These are phyloP conservation scores for Leptinotarsa peninsularis DNA, from an alignment of 2,888 invertebrate species.

Conservation along the genomic window DNA sequence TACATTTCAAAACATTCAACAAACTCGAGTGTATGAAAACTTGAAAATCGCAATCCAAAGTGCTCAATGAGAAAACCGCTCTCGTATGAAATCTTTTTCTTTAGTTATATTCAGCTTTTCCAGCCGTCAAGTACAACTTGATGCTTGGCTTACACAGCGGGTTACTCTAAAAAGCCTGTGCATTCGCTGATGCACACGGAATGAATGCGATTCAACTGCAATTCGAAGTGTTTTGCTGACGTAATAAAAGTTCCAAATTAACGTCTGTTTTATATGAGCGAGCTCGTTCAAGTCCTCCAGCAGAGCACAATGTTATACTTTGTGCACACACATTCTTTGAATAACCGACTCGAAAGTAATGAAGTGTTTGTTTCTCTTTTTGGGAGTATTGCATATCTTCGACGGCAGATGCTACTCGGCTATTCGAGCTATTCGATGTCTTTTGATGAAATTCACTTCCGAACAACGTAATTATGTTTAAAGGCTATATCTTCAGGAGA, in stretches of 20 bases:
- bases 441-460: not conserved
- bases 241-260: conserved; percentile 47
- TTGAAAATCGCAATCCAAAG: not conserved
- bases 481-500: not conserved
- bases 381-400: not conserved
- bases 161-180: not conserved
- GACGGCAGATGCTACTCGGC: not conserved
- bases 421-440: not conserved
- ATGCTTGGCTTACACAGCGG: not conserved
- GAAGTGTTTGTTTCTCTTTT: conserved; percentile 17
- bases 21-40: not conserved
- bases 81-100: not conserved
- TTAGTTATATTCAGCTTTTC: not conserved
- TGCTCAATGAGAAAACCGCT: not conserved
- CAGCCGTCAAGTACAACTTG: conserved; percentile 7
- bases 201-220: conserved; percentile 41
- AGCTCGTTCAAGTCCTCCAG: conserved; percentile 21
- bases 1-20: not conserved
- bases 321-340: conserved; percentile 25
- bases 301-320: conserved; percentile 26
- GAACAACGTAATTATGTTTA: not conserved
- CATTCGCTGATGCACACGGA: conserved; percentile 36
- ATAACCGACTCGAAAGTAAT: conserved; percentile 21
- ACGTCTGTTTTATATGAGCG: conserved; percentile 41
- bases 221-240: conserved; percentile 42